phyloP scores from a whole-genome alignment of 2,888 invertebrate genomes.

The Eilema sororculum region DNA sequence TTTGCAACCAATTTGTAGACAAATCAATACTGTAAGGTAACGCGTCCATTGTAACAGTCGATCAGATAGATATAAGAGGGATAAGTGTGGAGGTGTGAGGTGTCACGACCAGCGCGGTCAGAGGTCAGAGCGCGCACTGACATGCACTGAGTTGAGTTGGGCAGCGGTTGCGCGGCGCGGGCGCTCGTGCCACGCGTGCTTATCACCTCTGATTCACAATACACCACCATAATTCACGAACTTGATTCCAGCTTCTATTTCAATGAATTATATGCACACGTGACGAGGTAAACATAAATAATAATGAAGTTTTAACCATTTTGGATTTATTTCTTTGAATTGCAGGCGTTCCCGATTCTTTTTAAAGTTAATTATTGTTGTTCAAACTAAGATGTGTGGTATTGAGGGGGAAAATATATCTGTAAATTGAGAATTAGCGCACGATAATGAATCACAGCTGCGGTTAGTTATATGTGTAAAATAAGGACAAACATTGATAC shows the following conservation, averaged over 20 bases:
- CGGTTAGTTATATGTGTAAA: constrained; percentile 25
- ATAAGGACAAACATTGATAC: constrained; percentile 35
- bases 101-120: constrained; percentile 70
- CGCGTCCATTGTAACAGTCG: constrained; percentile 57
- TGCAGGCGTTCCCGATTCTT: background rate
- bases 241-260: constrained; percentile 20
- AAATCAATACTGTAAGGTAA: constrained; percentile 46
- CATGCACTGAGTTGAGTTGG: constrained; percentile 14
- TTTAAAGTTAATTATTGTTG: background rate
- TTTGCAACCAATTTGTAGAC: constrained; percentile 69
- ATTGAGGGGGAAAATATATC: constrained; percentile 56
- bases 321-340: background rate
- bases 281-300: constrained; percentile 19
- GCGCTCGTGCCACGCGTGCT: constrained; percentile 48
- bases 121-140: constrained; percentile 75
- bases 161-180: constrained; percentile 37
- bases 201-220: constrained; percentile 72
- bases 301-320: background rate
- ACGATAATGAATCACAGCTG: constrained; percentile 56
- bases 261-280: constrained; percentile 20
- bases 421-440: constrained; percentile 55
- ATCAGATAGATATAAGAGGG: constrained; percentile 1
- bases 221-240: constrained; percentile 37
- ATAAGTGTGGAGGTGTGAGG: constrained; percentile 2
- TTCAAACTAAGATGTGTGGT: constrained; percentile 46